Evolutionary conservation across 2,888 invertebrate species (phyloP).

Genomic region (Philhelius pedissequus): DNA sequence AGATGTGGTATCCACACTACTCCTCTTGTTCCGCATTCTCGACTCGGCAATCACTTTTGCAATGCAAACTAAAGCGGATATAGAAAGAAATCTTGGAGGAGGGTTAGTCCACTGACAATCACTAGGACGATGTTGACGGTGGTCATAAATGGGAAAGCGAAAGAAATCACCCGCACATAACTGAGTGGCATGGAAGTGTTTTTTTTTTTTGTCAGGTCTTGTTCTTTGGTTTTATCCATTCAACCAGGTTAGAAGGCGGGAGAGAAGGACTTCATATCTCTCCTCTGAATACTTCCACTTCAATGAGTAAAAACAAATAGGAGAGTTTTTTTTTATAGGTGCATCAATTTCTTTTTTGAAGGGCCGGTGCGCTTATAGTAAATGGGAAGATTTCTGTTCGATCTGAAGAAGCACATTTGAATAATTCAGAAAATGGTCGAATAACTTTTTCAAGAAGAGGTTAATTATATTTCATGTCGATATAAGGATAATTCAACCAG

Average conservation of each 20-base stretch:
- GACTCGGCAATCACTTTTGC: background rate
- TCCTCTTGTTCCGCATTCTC: conserved; percentile 7
- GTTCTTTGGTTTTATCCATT: conserved; percentile 16
- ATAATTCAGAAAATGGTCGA: background rate
- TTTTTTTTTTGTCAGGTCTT: background rate
- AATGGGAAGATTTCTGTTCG: background rate
- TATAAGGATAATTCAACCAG: too few relatives aligned
- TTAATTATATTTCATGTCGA: too few relatives aligned
- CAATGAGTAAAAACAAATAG: background rate
- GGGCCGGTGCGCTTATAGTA: background rate
- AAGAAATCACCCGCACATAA: conserved; percentile 67
- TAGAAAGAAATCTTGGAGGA: background rate
- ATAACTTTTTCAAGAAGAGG: background rate
- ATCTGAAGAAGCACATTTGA: background rate
- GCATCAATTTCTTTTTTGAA: background rate
- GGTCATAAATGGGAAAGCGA: conserved; percentile 60
- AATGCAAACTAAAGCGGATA: conserved; percentile 18
- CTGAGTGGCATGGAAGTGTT: conserved; percentile 52
- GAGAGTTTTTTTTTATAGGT: background rate
- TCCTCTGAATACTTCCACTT: conserved; percentile 27
- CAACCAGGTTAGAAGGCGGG: background rate
- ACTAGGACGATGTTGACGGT: conserved; percentile 15
- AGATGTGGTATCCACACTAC: conserved; percentile 59
- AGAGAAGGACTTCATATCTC: conserved; percentile 3
- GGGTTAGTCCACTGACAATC: conserved; percentile 18